These are phyloP conservation scores for Drosophila santomea DNA, from an alignment of 1,140 invertebrate species.

Conservation along the genomic window DNA sequence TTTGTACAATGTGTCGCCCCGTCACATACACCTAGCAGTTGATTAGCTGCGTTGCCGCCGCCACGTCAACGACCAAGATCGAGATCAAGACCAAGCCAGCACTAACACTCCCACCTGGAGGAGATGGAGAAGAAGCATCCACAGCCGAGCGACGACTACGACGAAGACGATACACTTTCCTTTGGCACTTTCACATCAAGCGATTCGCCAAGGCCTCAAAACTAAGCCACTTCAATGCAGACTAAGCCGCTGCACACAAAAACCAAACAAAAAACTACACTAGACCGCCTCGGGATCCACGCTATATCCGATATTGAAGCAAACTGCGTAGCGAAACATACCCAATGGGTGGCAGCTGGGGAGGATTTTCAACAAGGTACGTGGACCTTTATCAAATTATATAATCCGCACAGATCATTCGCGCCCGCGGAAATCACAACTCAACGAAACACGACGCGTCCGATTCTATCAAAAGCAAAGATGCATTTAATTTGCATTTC, in stretches of 20 bases:
- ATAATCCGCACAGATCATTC: conserved; percentile 44
- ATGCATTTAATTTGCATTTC: conserved; percentile 77
- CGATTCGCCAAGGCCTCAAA: conserved; percentile 22
- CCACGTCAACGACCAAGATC: conserved; percentile 53
- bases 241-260: conserved; percentile 8
- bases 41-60: conserved; percentile 63
- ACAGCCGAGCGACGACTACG: conserved; percentile 40
- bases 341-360: conserved; percentile 6
- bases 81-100: conserved; percentile 28
- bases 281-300: conserved; percentile 27
- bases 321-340: neutral
- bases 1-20: conserved; percentile 90
- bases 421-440: conserved; percentile 17
- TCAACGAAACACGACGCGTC: conserved; percentile 47
- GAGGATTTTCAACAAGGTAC: conserved; percentile 24
- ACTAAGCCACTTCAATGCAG: conserved; percentile 17
- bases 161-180: conserved; percentile 54
- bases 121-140: conserved; percentile 3
- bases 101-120: conserved; percentile 3
- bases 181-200: conserved; percentile 54
- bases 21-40: conserved; percentile 86
- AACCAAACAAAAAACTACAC: conserved; percentile 5
- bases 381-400: conserved; percentile 53
- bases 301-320: neutral
- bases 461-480: conserved; percentile 78